Evolutionary conservation across 2,113 vertebrate species (phyloP).

Genomic region (Syngnathoides biaculeatus): DNA sequence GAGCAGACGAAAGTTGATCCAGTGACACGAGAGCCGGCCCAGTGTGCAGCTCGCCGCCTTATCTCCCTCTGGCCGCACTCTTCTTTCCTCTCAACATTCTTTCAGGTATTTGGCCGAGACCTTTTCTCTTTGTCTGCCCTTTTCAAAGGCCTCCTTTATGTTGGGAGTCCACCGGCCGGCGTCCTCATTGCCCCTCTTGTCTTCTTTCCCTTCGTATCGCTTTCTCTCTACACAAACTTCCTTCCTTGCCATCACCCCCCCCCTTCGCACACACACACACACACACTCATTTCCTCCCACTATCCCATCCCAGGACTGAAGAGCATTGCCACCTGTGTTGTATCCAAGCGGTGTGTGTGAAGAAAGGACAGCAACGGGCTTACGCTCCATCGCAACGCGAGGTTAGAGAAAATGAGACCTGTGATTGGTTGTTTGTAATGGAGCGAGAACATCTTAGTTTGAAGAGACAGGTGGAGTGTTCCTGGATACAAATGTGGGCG

Average conservation of each 20-base stretch:
- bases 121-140: slow-evolving; percentile 74
- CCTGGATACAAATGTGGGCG: slow-evolving; percentile 37
- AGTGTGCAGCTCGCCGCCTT: slow-evolving; percentile 71
- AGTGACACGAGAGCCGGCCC: slow-evolving; percentile 67
- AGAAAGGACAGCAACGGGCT: not conserved
- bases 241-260: slow-evolving; percentile 3
- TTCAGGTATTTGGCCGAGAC: slow-evolving; percentile 74
- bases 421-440: slow-evolving; percentile 48
- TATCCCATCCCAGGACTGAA: slow-evolving; percentile 14
- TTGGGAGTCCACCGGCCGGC: slow-evolving; percentile 55
- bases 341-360: slow-evolving; percentile 19
- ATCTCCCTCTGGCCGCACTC: slow-evolving; percentile 68
- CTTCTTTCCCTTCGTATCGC: slow-evolving; percentile 7
- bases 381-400: slow-evolving; percentile 22
- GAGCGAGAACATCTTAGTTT: slow-evolving; percentile 35
- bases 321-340: slow-evolving; percentile 42
- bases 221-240: slow-evolving; percentile 4
- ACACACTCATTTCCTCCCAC: slow-evolving; percentile 19
- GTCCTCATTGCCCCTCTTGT: slow-evolving; percentile 18
- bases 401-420: slow-evolving; percentile 44
- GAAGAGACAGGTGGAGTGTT: slow-evolving; percentile 51
- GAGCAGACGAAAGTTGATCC: slow-evolving; percentile 56
- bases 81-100: slow-evolving; percentile 74
- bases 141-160: slow-evolving; percentile 74
- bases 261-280: not conserved